These are phyloP conservation scores for Dolomedes plantarius DNA, from an alignment of 2,888 invertebrate species.

Conservation along the genomic window DNA sequence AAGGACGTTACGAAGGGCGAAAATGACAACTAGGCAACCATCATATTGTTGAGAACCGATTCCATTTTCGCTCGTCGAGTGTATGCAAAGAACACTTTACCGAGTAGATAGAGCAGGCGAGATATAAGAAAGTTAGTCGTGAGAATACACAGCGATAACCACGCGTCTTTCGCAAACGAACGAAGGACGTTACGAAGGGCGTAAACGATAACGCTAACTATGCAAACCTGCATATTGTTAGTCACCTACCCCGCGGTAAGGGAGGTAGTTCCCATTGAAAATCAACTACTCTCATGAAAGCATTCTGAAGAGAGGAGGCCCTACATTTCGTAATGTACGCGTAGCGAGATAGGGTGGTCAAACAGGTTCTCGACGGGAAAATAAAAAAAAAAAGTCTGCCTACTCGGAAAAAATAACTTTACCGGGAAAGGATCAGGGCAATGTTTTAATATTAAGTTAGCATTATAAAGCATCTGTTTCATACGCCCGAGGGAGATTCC, in stretches of 20 bases:
- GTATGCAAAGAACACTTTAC: no score
- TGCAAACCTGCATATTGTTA: background rate
- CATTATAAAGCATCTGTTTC: background rate
- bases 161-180: no score
- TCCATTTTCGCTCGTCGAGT: no score
- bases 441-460: background rate
- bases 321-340: constrained; percentile 7
- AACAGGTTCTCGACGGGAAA: background rate
- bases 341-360: background rate
- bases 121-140: no score
- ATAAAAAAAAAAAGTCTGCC: background rate
- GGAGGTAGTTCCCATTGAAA: background rate
- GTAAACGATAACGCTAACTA: background rate
- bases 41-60: background rate
- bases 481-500: background rate
- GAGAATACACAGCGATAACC: no score
- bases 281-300: background rate
- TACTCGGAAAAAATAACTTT: constrained; percentile 1
- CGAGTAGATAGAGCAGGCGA: no score
- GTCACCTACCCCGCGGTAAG: background rate
- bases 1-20: background rate
- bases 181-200: background rate
- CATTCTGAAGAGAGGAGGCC: background rate
- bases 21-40: background rate
- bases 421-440: background rate